Evolutionary conservation across 1,140 invertebrate species (phyloP), one percentile per base, ranked within the genome.

Genomic region (Ostrea edulis): DNA sequence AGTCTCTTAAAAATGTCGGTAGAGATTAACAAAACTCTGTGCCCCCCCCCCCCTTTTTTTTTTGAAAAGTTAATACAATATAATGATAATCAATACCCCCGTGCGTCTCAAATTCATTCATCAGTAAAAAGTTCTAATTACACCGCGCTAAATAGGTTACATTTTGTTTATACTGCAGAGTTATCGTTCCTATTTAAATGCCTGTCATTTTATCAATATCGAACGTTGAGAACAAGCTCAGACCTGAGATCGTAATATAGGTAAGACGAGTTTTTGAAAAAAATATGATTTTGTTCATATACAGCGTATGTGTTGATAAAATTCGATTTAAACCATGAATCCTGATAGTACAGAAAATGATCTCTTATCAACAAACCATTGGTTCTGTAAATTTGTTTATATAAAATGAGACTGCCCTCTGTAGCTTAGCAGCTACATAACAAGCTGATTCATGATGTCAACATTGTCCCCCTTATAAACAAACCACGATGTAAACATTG

Each of bases 181-280:
- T 77, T 77, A 29, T 77, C 68, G 68, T 77, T 77, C 68, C 68
- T 77, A 35, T 77, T 77, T 77, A 77, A 77, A 77, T 77, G 68
- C 68, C 35, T 29, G 68, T 35, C 14, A 77, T 35, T 77, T 77
- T 77, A 25, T 77, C 68, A 77, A 77, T 14, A 77, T 77, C 68
- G 25, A 77, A 11, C 14, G 22, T 14, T 8, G 0, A 17, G 25
- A 25, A 77, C 68, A 77, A 35, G 68, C 14, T 25, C 4, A 17
- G 12, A 29, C 68, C 9, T 77, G 68, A 20, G 55, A 62, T 62
- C n/a, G 7, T 17, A 44, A 44, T 62, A 20, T 8, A 20, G 55
- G 55, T 62, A 62, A 62, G 55, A 62, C 55, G 14, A 62, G 7
- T 62, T 62, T 20, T 62, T 11, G 11, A 8, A 55, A 62, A 62